phyloP scores from a whole-genome alignment of 1,140 invertebrate species.

The Hylaeus anthracinus region DNA sequence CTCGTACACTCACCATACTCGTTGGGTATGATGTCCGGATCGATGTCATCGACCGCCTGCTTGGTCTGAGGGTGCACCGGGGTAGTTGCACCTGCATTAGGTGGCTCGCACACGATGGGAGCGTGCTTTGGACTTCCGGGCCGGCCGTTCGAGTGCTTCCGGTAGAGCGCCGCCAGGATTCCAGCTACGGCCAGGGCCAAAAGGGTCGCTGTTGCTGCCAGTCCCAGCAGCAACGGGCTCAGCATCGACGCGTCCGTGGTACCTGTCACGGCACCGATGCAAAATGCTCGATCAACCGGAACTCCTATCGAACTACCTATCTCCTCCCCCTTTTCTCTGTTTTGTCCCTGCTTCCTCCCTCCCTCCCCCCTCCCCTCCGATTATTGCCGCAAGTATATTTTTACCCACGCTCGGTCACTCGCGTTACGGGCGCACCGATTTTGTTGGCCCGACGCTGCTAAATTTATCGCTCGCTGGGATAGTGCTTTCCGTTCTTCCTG shows the following conservation, averaged over 20 bases:
- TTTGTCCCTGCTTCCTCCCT: not conserved
- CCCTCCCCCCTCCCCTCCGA: not conserved
- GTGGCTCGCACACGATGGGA: slow-evolving; percentile 82
- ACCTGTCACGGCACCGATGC: slow-evolving; percentile 62
- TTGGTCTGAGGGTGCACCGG: slow-evolving; percentile 74
- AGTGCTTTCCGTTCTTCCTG: not conserved
- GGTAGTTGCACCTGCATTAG: slow-evolving; percentile 80
- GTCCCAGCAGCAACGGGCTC: slow-evolving; percentile 86
- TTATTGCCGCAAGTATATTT: slow-evolving; percentile 36
- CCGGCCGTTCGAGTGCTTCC: slow-evolving; percentile 82
- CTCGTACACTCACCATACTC: slow-evolving; percentile 86
- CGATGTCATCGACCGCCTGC: slow-evolving; percentile 82
- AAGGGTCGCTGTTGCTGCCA: slow-evolving; percentile 86
- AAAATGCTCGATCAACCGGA: slow-evolving; percentile 66
- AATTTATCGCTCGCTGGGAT: slow-evolving; percentile 10
- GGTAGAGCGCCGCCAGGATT: slow-evolving; percentile 86
- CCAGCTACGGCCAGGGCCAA: slow-evolving; percentile 87
- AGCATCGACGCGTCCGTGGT: slow-evolving; percentile 79
- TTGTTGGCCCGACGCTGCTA: slow-evolving; percentile 1
- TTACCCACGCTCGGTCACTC: slow-evolving; percentile 1
- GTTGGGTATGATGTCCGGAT: slow-evolving; percentile 92
- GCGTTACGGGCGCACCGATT: not conserved
- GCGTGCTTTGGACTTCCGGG: slow-evolving; percentile 84
- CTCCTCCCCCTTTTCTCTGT: not conserved
- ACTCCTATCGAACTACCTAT: slow-evolving; percentile 55